These are phyloP conservation scores for Dynastes maya DNA, from an alignment of 2,888 invertebrate species.

Conservation along the genomic window DNA sequence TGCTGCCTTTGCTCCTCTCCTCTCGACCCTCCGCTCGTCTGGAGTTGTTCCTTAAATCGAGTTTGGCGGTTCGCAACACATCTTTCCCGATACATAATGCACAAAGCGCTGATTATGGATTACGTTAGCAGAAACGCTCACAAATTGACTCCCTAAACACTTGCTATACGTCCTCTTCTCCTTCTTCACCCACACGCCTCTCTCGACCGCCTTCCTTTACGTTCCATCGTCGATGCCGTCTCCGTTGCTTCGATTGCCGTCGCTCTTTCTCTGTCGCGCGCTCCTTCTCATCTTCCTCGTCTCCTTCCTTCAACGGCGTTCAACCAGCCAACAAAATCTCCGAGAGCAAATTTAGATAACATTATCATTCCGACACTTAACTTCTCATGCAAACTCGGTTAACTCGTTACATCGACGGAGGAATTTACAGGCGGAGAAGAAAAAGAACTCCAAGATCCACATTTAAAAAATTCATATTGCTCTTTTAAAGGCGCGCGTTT, in stretches of 20 bases:
- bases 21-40: conserved; percentile 44
- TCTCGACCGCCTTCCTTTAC: conserved; percentile 2
- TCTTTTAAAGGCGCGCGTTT: conserved; percentile 42
- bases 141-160: conserved; percentile 51
- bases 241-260: no score
- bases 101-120: conserved; percentile 57
- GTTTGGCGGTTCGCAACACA: conserved; percentile 53
- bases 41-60: conserved; percentile 56
- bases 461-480: conserved; percentile 47
- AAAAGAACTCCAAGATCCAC: conserved; percentile 44
- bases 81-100: conserved; percentile 54
- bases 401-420: conserved; percentile 48
- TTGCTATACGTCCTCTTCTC: conserved; percentile 28
- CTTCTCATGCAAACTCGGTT: conserved; percentile 49
- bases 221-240: no score
- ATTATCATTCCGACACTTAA: conserved; percentile 51
- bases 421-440: conserved; percentile 44
- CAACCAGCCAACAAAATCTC: conserved; percentile 48
- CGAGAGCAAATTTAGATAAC: conserved; percentile 51
- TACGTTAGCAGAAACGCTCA: conserved; percentile 51
- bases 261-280: conserved; percentile 10
- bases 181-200: conserved; percentile 6
- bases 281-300: conserved; percentile 7
- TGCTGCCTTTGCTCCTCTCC: conserved; percentile 43
- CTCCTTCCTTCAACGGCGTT: conserved; percentile 29